These are phyloP conservation scores for Brassicogethes aeneus DNA, from an alignment of 2,888 invertebrate genomes.

Conservation along the genomic window DNA sequence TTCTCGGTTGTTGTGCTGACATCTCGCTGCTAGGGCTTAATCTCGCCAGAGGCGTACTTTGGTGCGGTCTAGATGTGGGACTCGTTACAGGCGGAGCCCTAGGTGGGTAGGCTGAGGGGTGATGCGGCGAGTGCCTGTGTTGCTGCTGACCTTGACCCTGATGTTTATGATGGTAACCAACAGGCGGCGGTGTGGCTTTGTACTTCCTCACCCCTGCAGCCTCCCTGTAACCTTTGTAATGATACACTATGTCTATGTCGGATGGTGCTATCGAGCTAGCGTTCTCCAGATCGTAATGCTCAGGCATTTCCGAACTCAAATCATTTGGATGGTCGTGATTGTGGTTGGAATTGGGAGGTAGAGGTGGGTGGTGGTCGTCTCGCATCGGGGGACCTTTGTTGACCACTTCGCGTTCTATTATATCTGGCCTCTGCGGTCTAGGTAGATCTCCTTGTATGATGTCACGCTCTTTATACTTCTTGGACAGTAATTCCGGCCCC, in stretches of 20 bases:
- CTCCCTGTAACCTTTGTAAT: constrained; percentile 90
- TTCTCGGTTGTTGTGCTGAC: constrained; percentile 84
- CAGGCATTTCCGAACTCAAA: constrained; percentile 71
- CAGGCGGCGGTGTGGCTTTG: constrained; percentile 77
- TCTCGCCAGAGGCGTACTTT: constrained; percentile 84
- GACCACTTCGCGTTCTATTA: constrained; percentile 83
- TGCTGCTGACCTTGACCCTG: constrained; percentile 56
- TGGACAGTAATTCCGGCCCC: constrained; percentile 77
- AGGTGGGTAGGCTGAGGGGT: constrained; percentile 66
- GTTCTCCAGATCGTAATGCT: constrained; percentile 94
- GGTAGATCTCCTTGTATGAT: constrained; percentile 61
- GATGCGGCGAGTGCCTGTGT: constrained; percentile 70
- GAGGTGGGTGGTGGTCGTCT: constrained; percentile 70
- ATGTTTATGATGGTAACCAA: constrained; percentile 72
- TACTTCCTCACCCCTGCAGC: constrained; percentile 76
- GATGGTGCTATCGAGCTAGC: constrained; percentile 96
- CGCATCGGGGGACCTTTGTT: constrained; percentile 73
- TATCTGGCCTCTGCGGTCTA: constrained; percentile 82
- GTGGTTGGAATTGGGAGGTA: constrained; percentile 65
- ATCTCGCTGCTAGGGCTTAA: constrained; percentile 88
- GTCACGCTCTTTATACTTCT: constrained; percentile 83
- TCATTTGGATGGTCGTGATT: constrained; percentile 69
- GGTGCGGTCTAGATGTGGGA: constrained; percentile 64
- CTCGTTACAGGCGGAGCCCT: constrained; percentile 64
- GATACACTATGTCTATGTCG: constrained; percentile 93